These are phyloP conservation scores for Lemur catta DNA, from an alignment of 2,797 vertebrate genomes.

Conservation along the genomic window DNA sequence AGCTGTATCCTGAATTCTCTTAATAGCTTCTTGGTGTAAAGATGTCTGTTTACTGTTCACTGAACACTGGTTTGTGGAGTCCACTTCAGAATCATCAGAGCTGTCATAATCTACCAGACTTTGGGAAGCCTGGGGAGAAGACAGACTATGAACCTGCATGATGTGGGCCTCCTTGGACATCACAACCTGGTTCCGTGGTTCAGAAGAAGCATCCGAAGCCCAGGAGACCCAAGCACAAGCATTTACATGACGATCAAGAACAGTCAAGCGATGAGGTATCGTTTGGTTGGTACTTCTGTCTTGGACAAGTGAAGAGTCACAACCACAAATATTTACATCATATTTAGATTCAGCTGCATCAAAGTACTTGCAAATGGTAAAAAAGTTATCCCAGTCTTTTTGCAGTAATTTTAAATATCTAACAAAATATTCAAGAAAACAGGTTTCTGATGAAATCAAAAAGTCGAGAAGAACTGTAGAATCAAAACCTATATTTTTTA, in stretches of 20 bases:
- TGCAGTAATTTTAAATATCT: constrained; percentile 91
- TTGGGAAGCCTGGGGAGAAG: constrained; percentile 56
- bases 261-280: neutral
- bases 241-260: neutral
- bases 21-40: neutral
- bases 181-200: neutral
- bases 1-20: neutral
- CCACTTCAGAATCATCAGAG: constrained; percentile 91
- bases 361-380: constrained; percentile 79
- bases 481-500: constrained; percentile 91
- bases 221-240: accelerated
- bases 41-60: constrained; percentile 44
- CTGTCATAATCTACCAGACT: constrained; percentile 92
- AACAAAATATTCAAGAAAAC: constrained; percentile 95
- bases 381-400: constrained; percentile 86
- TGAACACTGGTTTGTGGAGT: constrained; percentile 69
- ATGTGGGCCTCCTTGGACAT: neutral
- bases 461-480: constrained; percentile 94
- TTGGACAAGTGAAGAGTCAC: neutral
- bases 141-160: neutral
- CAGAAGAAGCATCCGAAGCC: neutral
- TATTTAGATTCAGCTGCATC: constrained; percentile 3
- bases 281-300: neutral
- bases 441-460: constrained; percentile 95
- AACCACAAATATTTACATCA: neutral